Conservation (phyloP, 2,113 vertebrate species). For the Lagenorhynchus albirostris region DNA sequence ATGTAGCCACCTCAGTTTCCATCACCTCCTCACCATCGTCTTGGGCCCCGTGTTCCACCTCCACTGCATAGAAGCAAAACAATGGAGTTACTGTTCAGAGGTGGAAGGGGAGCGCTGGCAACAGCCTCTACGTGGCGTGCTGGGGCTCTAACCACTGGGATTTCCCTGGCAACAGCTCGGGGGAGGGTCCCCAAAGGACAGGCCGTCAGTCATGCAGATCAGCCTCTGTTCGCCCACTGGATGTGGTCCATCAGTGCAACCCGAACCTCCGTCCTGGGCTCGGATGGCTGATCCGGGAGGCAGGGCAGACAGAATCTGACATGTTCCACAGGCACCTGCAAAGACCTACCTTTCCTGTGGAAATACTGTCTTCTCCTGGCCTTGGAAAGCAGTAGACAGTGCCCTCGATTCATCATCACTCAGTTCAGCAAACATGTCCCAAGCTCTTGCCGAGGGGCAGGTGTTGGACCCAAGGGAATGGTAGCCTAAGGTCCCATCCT, state of each 20-base stretch:
- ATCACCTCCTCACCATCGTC: not conserved
- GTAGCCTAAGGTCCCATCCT: fast-evolving
- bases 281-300: not conserved
- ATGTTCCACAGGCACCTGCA: fast-evolving
- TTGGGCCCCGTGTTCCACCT: fast-evolving
- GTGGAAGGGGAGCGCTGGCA: fast-evolving
- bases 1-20: not conserved
- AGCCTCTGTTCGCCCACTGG: fast-evolving
- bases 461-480: fast-evolving
- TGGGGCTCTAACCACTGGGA: fast-evolving
- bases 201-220: fast-evolving
- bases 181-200: not conserved
- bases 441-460: not conserved
- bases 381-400: fast-evolving
- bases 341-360: not conserved
- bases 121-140: fast-evolving
- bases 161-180: not conserved
- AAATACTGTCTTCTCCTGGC: fast-evolving
- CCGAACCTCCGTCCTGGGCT: fast-evolving
- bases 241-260: not conserved
- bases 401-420: fast-evolving
- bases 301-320: not conserved
- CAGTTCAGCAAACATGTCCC: fast-evolving
- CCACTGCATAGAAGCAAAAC: not conserved
- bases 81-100: fast-evolving